Evolutionary conservation across 2,113 vertebrate species (phyloP), one percentile per base, ranked within the genome.

Genomic region (Ochotona princeps): DNA sequence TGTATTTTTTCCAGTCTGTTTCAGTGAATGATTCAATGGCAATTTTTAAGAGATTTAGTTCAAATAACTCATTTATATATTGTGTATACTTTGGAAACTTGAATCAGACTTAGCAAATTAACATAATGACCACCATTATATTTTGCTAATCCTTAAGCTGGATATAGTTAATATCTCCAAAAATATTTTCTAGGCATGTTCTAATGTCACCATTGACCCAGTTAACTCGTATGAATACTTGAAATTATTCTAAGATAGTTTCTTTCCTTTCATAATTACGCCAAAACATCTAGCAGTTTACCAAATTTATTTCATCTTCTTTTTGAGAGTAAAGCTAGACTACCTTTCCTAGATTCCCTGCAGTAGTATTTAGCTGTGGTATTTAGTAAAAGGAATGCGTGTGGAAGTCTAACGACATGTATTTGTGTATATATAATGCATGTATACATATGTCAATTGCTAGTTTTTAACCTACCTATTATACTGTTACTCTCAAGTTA

Each of bases 41-140:
- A 94, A n/a, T 5, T 79, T 94, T 94, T 82, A 38, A 86, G 47
- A 94, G 14, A 86, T 80, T 92, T 95, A 23, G 85, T 87, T 92
- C 5, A 83, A 79, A 90, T 94, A 72, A 89, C 87, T 89, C 26
- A 32, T 84, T 25, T 82, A 66, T 69, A 73, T 91, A 30, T 92
- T 91, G 57, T 0, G 14, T n/a, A 66, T 13, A 94, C 25, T 72
- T 80, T 90, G 65, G 67, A 94, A 85, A 28, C 8, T 94, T 85
- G 83, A 54, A 28, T 66, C 85, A 90, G 47, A 72, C 28, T 51
- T 94, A 87, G 30, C 54, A 83, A 73, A 84, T 84, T 93, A 82
- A 9, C 21, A 74, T 73, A 89, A 76, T 82, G 15, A 25, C 17
- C 54, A 96, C 87, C 84, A 9, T 60, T 72, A 63, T 65, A 54